Evolutionary conservation across 2,888 invertebrate genomes (phyloP).

Genomic region (Trichacis sp.): DNA sequence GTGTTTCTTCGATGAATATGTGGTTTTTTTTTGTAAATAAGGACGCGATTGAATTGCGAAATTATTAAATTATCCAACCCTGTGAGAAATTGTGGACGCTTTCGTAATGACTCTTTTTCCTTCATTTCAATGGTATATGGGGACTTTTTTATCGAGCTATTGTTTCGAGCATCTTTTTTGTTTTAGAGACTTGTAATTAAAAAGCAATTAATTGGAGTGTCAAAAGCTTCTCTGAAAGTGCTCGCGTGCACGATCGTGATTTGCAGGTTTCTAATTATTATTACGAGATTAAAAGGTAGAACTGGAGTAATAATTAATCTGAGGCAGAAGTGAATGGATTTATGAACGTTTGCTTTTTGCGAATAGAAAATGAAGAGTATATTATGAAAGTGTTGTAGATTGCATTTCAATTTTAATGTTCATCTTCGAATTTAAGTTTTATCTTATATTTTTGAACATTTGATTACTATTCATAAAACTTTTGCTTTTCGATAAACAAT

Average conservation of each 20-base stretch:
- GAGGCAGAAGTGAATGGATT: no score
- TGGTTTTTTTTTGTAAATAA: not conserved
- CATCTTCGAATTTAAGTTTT: no score
- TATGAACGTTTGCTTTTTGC: no score
- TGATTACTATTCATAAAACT: no score
- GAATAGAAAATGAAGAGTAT: no score
- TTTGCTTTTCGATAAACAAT: no score
- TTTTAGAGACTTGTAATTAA: not conserved
- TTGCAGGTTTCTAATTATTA: no score
- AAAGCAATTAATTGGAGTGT: not conserved
- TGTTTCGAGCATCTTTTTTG: not conserved
- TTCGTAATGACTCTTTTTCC: conserved; percentile 31
- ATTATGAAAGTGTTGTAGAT: no score
- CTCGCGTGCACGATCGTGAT: not conserved
- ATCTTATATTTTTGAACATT: no score
- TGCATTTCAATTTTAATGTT: no score
- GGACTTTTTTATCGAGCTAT: not conserved
- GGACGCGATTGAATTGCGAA: not conserved
- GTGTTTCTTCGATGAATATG: not conserved
- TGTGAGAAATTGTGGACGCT: conserved; percentile 35
- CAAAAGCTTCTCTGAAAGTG: not conserved
- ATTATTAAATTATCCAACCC: not conserved
- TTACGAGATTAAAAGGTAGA: no score
- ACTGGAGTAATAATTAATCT: no score
- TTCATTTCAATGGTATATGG: not conserved